A percentile compares a stretch with the other conserved stretches of the same genome.
Evolutionary conservation across 2,797 vertebrate genomes (phyloP).

Genomic region (Serranus cabrilla): DNA sequence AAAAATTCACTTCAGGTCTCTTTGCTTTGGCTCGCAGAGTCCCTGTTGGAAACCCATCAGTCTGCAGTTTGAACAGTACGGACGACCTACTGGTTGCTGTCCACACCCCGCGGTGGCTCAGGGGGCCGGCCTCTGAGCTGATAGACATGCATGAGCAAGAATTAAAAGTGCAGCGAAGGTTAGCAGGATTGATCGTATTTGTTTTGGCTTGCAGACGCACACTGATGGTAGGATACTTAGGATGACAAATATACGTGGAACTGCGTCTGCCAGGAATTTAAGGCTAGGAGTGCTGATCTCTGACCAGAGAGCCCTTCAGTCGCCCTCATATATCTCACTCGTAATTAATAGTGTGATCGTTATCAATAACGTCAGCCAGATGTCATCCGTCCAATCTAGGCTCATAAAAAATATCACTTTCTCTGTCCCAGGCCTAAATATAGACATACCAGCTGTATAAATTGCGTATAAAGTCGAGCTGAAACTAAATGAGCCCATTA

Average conservation of each 20-base stretch:
- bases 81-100: slow-evolving; percentile 48
- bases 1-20: slow-evolving; percentile 63
- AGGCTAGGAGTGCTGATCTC: slow-evolving; percentile 6
- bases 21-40: slow-evolving; percentile 67
- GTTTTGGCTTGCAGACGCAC: slow-evolving; percentile 46
- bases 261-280: slow-evolving; percentile 32
- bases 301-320: slow-evolving; percentile 10
- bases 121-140: slow-evolving; percentile 36
- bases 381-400: not conserved
- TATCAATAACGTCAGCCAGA: not conserved
- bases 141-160: slow-evolving; percentile 51
- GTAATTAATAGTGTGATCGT: not conserved
- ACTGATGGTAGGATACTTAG: slow-evolving; percentile 46
- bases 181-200: slow-evolving; percentile 57
- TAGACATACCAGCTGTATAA: not conserved
- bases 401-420: too few relatives aligned
- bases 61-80: slow-evolving; percentile 53
- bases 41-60: slow-evolving; percentile 60
- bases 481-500: not conserved
- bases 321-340: not conserved
- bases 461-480: not conserved
- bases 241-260: slow-evolving; percentile 52
- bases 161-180: slow-evolving; percentile 41
- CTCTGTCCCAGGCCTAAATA: not conserved
- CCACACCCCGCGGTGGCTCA: slow-evolving; percentile 40